Percentiles rank a stretch among this genome's conserved stretches.
These are phyloP conservation scores for Heloderma charlesbogerti DNA, from an alignment of 2,113 vertebrate genomes.

Conservation along the genomic window DNA sequence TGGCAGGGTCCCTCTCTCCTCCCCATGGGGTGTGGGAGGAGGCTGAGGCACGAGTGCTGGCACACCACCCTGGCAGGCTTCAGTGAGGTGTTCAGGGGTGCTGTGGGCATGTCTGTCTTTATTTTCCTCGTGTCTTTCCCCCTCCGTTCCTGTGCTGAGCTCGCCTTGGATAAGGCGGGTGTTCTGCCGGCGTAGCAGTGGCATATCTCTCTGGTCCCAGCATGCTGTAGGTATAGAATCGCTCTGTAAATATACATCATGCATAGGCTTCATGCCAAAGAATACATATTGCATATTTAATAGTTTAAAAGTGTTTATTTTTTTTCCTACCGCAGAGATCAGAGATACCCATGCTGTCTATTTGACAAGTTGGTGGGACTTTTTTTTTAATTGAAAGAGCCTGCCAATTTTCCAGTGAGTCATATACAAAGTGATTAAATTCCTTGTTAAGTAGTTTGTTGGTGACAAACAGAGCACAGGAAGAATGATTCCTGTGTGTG, in stretches of 20 bases:
- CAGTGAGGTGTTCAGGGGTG: too few relatives aligned
- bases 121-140: background rate
- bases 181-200: too few relatives aligned
- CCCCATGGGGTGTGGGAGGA: too few relatives aligned
- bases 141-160: too few relatives aligned
- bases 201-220: background rate
- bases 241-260: rapidly evolving
- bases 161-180: background rate
- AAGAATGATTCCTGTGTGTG: rapidly evolving
- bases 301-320: background rate
- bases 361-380: constrained; percentile 9
- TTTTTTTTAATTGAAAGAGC: constrained; percentile 5
- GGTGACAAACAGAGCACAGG: rapidly evolving
- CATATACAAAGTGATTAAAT: background rate
- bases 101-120: too few relatives aligned
- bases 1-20: too few relatives aligned
- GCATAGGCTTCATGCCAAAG: rapidly evolving
- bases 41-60: too few relatives aligned
- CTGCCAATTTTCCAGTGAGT: background rate
- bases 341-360: background rate
- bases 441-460: rapidly evolving
- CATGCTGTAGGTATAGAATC: background rate
- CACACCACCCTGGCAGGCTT: too few relatives aligned
- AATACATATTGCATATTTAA: rapidly evolving
- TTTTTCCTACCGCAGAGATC: rapidly evolving